Evolutionary conservation across 2,888 invertebrate species (phyloP).

Genomic region (Empis stercorea): DNA sequence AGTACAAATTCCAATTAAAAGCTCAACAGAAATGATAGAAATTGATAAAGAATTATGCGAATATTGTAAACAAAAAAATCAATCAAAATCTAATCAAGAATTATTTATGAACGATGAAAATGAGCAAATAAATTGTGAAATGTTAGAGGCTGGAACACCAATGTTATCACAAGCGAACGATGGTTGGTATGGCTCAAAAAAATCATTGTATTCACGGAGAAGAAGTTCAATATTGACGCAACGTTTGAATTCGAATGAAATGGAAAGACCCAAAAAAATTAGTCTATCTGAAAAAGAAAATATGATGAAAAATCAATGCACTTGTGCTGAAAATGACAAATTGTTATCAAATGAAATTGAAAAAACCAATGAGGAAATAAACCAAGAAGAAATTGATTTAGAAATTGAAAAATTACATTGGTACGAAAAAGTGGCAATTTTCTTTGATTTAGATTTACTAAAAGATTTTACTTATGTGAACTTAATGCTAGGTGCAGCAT

Average conservation of each 20-base stretch:
- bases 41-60: conserved; percentile 19
- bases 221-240: conserved; percentile 1
- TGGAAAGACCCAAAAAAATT: too few species aligned
- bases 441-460: conserved; percentile 51
- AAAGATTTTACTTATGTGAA: conserved; percentile 52
- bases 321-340: not conserved
- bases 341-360: not conserved
- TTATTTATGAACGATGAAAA: conserved; percentile 45
- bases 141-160: conserved; percentile 51
- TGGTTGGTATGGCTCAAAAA: conserved; percentile 29
- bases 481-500: conserved; percentile 49
- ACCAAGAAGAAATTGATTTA: not conserved
- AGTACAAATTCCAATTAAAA: conserved; percentile 22
- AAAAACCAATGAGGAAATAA: not conserved
- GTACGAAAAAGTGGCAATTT: conserved; percentile 39
- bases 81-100: conserved; percentile 43
- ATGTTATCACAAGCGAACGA: conserved; percentile 46
- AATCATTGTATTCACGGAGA: conserved; percentile 20
- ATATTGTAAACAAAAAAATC: conserved; percentile 25
- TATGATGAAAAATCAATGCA: not conserved
- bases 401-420: not conserved
- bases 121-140: conserved; percentile 51
- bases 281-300: not conserved
- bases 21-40: not conserved
- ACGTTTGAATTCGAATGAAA: not conserved